Conservation (phyloP, 2,113 vertebrate genomes). For the Chloebia gouldiae region DNA sequence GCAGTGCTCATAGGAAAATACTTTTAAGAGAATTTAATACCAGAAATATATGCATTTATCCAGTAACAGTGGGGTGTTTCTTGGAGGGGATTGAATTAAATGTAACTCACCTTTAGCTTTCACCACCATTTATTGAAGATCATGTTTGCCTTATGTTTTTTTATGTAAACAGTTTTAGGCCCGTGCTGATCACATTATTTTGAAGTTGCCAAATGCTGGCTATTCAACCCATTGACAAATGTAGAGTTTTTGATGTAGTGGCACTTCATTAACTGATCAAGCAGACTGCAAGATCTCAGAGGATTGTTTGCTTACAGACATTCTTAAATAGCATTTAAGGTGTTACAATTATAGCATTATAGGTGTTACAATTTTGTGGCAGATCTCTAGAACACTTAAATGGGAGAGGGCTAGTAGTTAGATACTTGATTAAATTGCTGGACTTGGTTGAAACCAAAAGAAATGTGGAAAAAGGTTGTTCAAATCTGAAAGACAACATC, state of each 20-base stretch:
- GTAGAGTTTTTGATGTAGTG: not conserved
- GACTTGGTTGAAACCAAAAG: not conserved
- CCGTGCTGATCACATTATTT: not conserved
- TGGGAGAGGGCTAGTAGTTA: not conserved
- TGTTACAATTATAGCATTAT: not conserved
- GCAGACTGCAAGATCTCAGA: not conserved
- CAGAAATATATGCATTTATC: not conserved
- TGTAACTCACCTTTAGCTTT: not conserved
- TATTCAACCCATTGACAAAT: not conserved
- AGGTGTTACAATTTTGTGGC: not conserved
- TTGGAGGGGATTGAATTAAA: not conserved
- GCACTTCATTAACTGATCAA: not conserved
- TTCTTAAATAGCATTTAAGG: not conserved
- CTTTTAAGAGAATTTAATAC: not conserved
- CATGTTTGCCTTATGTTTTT: not conserved
- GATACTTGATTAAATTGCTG: not conserved
- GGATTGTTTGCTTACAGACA: not conserved
- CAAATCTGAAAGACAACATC: not conserved
- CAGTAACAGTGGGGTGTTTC: not conserved
- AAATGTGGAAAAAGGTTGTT: not conserved
- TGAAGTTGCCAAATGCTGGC: not conserved
- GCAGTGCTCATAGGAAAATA: not conserved
- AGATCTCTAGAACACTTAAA: not conserved
- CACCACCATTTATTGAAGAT: not conserved
- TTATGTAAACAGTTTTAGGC: not conserved